Conservation (phyloP, 2,113 vertebrate genomes). For the Halcyon senegalensis region DNA sequence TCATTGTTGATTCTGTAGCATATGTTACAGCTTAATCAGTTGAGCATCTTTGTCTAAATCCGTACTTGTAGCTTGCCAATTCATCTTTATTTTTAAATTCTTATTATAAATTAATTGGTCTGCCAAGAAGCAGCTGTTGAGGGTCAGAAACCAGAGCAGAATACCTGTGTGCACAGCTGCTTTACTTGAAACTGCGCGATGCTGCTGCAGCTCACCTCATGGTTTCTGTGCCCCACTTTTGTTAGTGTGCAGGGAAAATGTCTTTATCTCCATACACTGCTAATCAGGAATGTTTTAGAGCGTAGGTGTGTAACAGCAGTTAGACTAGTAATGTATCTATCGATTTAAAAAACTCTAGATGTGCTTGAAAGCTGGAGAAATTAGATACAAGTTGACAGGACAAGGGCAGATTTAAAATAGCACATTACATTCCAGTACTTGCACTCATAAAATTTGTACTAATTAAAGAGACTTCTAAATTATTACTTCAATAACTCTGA, state of each 20-base stretch:
- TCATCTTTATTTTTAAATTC: neutral
- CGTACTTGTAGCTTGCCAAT: neutral
- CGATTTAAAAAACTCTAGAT: neutral
- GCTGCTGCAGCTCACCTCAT: neutral
- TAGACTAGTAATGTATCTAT: neutral
- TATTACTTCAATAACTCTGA: neutral
- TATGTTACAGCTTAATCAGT: neutral
- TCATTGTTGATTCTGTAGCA: neutral
- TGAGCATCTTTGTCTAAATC: neutral
- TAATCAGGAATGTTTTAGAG: neutral
- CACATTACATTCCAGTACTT: neutral
- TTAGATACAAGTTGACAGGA: neutral
- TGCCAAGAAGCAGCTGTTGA: neutral
- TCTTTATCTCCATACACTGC: neutral
- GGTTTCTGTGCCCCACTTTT: neutral
- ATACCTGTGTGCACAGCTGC: neutral
- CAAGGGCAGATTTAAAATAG: conserved; percentile 21
- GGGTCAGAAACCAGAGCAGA: neutral
- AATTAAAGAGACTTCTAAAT: neutral
- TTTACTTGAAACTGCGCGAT: neutral
- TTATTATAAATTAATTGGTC: neutral
- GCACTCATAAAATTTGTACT: neutral
- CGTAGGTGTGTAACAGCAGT: neutral
- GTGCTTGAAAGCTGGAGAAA: neutral
- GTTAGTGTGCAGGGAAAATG: neutral